Conservation (phyloP, 2,113 vertebrate species). For the Geococcyx californianus region DNA sequence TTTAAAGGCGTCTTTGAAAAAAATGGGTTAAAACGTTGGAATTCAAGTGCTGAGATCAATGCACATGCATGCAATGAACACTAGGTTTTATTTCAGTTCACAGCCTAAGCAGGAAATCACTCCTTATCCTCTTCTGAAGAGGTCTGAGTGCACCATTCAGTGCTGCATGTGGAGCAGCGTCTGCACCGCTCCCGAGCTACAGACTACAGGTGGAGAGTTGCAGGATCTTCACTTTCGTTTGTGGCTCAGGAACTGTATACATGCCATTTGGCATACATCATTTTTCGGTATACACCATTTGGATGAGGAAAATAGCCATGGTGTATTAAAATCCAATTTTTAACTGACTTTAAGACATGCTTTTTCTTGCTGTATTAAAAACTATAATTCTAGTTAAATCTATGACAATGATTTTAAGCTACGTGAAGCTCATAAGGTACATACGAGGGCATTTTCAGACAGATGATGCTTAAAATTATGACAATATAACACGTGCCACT, state of each 20-base stretch:
- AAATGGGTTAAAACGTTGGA: neutral
- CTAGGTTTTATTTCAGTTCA: neutral
- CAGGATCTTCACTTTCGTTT: neutral
- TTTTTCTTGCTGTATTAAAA: neutral
- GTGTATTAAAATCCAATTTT: neutral
- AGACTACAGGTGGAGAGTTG: neutral
- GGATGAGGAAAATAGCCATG: neutral
- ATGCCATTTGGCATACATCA: neutral
- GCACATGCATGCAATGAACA: accelerated
- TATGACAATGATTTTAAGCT: neutral
- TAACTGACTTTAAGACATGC: neutral
- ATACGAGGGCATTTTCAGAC: neutral
- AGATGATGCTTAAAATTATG: neutral
- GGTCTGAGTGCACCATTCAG: neutral
- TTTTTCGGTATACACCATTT: neutral
- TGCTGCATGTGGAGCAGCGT: neutral
- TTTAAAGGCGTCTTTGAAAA: neutral
- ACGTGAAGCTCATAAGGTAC: neutral
- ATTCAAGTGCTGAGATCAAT: neutral
- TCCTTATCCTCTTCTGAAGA: neutral
- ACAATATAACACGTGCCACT: accelerated
- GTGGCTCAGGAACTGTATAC: neutral
- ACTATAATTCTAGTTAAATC: neutral
- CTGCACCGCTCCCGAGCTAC: neutral
- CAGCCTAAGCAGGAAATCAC: neutral